Evolutionary conservation across 2,888 invertebrate species (phyloP).

Genomic region (Bruchidius siliquastri): DNA sequence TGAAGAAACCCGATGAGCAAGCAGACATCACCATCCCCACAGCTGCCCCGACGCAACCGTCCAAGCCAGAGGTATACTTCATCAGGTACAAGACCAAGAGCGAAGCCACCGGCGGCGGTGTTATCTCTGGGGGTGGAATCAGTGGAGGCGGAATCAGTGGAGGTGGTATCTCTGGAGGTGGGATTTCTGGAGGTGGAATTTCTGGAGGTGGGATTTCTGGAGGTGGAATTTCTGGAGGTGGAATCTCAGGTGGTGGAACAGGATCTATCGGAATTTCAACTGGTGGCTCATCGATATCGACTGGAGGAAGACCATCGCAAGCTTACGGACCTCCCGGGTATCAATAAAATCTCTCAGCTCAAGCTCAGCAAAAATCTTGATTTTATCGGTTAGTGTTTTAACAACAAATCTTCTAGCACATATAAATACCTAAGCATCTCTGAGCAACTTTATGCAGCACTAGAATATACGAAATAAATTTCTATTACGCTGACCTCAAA

Average conservation of each 20-base stretch:
- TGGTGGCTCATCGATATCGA: slow-evolving; percentile 12
- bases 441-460: too few species aligned
- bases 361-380: background rate
- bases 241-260: slow-evolving; percentile 7
- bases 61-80: slow-evolving; percentile 88
- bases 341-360: slow-evolving; percentile 4
- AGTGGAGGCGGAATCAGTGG: slow-evolving; percentile 15
- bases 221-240: slow-evolving; percentile 25
- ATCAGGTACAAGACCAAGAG: slow-evolving; percentile 75
- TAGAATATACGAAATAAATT: too few species aligned
- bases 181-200: slow-evolving; percentile 9
- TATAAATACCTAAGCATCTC: too few species aligned
- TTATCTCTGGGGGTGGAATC: slow-evolving; percentile 6
- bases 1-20: slow-evolving; percentile 70
- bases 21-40: slow-evolving; percentile 76
- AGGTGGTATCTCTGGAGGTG: slow-evolving; percentile 25
- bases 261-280: slow-evolving; percentile 5
- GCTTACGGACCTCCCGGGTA: slow-evolving; percentile 45
- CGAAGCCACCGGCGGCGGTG: slow-evolving; percentile 37
- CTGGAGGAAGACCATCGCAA: slow-evolving; percentile 44
- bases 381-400: background rate
- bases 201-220: slow-evolving; percentile 15
- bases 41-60: slow-evolving; percentile 76
- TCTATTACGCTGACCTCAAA: too few species aligned
- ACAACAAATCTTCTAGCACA: background rate